Evolutionary conservation across 2,113 vertebrate genomes (phyloP).

Genomic region (Crotalus tigris): DNA sequence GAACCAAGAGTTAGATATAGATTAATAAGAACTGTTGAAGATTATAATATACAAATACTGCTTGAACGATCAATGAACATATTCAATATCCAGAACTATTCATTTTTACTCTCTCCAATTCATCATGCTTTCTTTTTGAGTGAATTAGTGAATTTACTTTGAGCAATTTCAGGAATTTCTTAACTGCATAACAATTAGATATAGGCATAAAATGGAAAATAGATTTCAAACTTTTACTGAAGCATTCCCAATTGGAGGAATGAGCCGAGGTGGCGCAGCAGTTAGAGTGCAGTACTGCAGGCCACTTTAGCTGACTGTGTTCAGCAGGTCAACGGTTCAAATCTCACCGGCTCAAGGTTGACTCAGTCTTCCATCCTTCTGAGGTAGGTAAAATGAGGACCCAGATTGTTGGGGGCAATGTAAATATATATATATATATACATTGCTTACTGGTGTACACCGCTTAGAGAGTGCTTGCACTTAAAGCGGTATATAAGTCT

Average conservation of each 20-base stretch:
- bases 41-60: neutral
- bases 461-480: no score
- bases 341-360: no score
- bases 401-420: no score
- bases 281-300: no score
- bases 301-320: no score
- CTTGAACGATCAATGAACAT: neutral
- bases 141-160: neutral
- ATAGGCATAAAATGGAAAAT: neutral
- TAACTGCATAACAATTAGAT: neutral
- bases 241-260: neutral
- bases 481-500: no score
- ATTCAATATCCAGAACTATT: neutral
- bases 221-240: neutral
- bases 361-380: no score
- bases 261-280: no score
- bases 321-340: no score
- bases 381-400: no score
- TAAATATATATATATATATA: no score
- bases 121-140: neutral
- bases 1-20: neutral
- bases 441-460: no score
- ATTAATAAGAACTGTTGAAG: neutral
- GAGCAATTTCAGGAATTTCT: neutral
- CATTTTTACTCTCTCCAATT: neutral